Conservation (phyloP, 92 coral and sea anemone genomes). For the Porites lobata region DNA sequence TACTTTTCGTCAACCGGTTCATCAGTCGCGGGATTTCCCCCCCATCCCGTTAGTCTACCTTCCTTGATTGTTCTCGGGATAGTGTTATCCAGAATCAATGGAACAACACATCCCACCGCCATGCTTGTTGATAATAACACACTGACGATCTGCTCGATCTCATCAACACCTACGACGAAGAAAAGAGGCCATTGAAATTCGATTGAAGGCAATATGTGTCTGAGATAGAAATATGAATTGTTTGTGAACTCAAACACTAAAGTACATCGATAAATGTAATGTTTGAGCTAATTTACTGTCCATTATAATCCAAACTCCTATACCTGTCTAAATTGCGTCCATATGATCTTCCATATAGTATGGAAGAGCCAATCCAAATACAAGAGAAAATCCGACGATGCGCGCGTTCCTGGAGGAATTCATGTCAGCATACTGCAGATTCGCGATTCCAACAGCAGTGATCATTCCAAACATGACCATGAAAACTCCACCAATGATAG, state of each 20-base stretch:
- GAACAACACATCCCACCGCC: constrained; percentile 91
- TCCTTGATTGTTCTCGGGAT: constrained; percentile 93
- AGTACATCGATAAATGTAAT: too few relatives aligned
- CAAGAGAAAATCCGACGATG: constrained; percentile 85
- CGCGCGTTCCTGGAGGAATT: constrained; percentile 90
- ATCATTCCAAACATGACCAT: constrained; percentile 91
- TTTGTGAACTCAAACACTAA: too few relatives aligned
- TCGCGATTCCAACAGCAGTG: constrained; percentile 86
- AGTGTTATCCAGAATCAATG: constrained; percentile 91
- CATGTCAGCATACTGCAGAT: constrained; percentile 84
- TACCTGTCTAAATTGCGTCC: constrained; percentile 82
- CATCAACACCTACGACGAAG: constrained; percentile 55
- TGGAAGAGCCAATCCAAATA: constrained; percentile 85
- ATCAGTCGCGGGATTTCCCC: constrained; percentile 42
- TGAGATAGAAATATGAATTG: too few relatives aligned
- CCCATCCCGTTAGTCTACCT: constrained; percentile 92
- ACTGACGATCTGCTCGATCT: constrained; percentile 83
- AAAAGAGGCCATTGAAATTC: background rate
- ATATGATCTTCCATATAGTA: constrained; percentile 66
- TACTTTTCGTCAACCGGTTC: constrained; percentile 50
- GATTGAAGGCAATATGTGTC: too few relatives aligned
- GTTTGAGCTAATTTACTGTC: too few relatives aligned
- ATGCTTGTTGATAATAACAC: constrained; percentile 92
- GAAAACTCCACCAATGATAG: constrained; percentile 91
- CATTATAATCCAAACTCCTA: too few relatives aligned